Evolutionary conservation across 1,140 invertebrate genomes (phyloP).

Genomic region (Hycleus cichorii): DNA sequence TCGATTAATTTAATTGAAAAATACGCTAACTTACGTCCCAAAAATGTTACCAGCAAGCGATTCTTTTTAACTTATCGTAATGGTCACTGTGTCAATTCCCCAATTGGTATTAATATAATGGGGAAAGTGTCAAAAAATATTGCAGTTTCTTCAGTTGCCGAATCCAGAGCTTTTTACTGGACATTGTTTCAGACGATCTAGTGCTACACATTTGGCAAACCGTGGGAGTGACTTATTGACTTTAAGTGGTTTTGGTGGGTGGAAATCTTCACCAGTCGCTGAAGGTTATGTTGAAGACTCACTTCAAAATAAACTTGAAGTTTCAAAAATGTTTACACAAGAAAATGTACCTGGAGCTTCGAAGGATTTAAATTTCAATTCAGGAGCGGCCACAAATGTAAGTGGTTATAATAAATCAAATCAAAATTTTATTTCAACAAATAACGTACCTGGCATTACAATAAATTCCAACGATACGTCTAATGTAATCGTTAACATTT

Average conservation of each 20-base stretch:
- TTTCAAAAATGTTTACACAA: too few species aligned
- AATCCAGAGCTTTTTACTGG: too few species aligned
- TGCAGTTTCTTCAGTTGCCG: slow-evolving; percentile 1
- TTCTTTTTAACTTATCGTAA: slow-evolving; percentile 10
- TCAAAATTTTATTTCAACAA: neutral
- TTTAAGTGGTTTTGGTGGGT: neutral
- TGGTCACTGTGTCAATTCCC: neutral
- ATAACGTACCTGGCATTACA: neutral
- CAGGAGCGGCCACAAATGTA: too few species aligned
- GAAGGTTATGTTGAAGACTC: neutral
- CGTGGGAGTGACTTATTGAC: slow-evolving; percentile 1
- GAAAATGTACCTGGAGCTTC: neutral
- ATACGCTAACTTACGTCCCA: slow-evolving; percentile 5
- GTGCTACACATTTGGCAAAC: slow-evolving; percentile 10
- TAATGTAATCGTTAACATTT: neutral
- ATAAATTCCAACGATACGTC: neutral
- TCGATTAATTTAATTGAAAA: slow-evolving; percentile 9
- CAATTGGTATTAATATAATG: slow-evolving; percentile 15
- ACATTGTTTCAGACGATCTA: slow-evolving; percentile 5
- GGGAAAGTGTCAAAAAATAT: slow-evolving; percentile 5
- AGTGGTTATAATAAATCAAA: neutral
- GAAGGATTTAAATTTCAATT: slow-evolving; percentile 5
- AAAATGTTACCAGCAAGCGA: neutral
- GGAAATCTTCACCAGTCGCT: slow-evolving; percentile 7
- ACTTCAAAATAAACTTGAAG: too few species aligned